Base-by-base conservation (phyloP, 2,797 vertebrate species). In the Psittacula derbiana region DNA sequence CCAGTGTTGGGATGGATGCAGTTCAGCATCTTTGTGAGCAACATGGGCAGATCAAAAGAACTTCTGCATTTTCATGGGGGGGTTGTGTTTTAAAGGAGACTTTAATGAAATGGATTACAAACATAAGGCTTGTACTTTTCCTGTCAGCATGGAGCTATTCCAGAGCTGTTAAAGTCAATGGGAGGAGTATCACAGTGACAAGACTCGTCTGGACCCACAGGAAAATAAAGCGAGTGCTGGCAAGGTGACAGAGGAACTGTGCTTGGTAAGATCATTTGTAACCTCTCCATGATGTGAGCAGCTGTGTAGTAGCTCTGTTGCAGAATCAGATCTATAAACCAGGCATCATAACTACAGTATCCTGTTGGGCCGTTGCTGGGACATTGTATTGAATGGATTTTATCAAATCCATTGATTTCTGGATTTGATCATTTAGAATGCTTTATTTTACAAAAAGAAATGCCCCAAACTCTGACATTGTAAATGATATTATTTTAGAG, bases 221-320 rank as follows among this genome's bases (percentile, higher is more conserved):
- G 79, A 97, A 92, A 92, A 89, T 79, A 52, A 50, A 86, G 38
- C 5, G 10, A 89, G 36, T 53, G 25, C 81, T 94, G 93, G 91
- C 89, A 83, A 85, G 27, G 4, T 93, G 88, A 89, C 84, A 91
- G 86, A 43, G 46, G 27, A 91, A 27, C 57, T 85, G 65, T 62
- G 30, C 57, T 94, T 82, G 85, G 33, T 73, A 86, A 78, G 71
- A 65, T 72, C 65, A 41, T 92, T 80, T 90, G 46, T 92, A 87
- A 86, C 52, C 28, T 69, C 38, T 71, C 73, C 62, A 31, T 88
- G 46, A 78, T 80, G 76, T 47, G 83, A 80, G 66, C 72, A 96
- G 91, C 79, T 87, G 81, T 64, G 73, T 70, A 72, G 73, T 86
- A 86, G 78, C 64, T 94, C 50, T 73, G 57, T 64, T 81, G 69